Conservation (phyloP, 2,113 vertebrate genomes). For the Rousettus leschenaultii region DNA sequence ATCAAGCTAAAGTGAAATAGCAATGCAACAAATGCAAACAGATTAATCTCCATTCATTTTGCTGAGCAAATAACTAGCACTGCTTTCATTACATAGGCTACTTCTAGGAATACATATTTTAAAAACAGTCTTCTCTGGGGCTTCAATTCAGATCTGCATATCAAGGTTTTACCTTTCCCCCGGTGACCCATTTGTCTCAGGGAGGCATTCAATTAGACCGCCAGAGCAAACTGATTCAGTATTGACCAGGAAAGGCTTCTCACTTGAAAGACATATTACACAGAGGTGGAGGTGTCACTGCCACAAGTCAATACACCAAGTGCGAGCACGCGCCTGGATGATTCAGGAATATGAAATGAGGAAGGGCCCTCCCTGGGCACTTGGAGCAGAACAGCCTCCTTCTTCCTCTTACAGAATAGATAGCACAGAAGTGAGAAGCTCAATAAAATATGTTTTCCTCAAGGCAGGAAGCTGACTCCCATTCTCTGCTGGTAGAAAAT, state of each 20-base stretch:
- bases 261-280: constrained; percentile 55
- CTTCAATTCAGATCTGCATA: constrained; percentile 61
- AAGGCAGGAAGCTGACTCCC: not conserved
- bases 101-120: constrained; percentile 26
- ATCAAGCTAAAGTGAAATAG: constrained; percentile 21
- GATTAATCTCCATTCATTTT: constrained; percentile 5
- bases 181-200: constrained; percentile 67
- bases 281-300: not conserved
- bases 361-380: not conserved
- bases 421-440: not conserved
- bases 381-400: not conserved
- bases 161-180: constrained; percentile 64
- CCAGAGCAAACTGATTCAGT: constrained; percentile 62
- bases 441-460: not conserved
- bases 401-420: not conserved
- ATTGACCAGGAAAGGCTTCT: constrained; percentile 63
- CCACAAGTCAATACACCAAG: constrained; percentile 27
- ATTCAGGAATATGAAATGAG: constrained; percentile 11
- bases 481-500: not conserved
- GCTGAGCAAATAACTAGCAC: constrained; percentile 11
- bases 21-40: not conserved
- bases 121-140: constrained; percentile 34
- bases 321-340: not conserved
- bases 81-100: not conserved
- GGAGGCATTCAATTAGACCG: constrained; percentile 73